Evolutionary conservation across 2,888 invertebrate genomes (phyloP), one percentile per base, ranked within the genome.

Genomic region (Poecilus cupreus): DNA sequence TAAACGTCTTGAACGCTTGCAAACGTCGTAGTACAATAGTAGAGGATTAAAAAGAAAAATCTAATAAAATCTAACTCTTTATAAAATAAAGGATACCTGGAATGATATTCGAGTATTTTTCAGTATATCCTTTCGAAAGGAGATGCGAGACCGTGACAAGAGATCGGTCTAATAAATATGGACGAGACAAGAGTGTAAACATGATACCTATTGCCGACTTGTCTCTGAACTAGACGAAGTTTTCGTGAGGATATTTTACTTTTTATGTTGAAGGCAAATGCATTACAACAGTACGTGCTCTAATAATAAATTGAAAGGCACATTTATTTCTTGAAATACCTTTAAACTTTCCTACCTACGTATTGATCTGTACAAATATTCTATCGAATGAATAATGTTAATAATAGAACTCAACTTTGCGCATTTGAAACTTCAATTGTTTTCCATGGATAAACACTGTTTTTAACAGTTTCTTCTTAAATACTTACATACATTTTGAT

Each of bases 1-100:
- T 37, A 10, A 57, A 37, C 49, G 46, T 76, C 13, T 18, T 22
- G 13, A n/a, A 16, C 20, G 51, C 37, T 57, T 22, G 57, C 18
- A 39, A 57, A 57, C 57, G 32, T 20, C 37, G 32, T 11, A 75
- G n/a, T 46, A 76, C 57, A 39, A 26, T 49, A 75, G 49, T 32
- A 75, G 37, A 26, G 5, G 26, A 49, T 75, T 26, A 37, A 39
- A 43, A 70, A 70, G 6, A 13, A 32, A 32, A 64, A 64, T n/a
- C 26, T 5, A 64, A 64, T 24, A 22, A 8, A 22, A 20, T n/a
- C n/a, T n/a, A n/a, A n/a, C n/a, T n/a, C n/a, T n/a, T n/a, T n/a
- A n/a, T n/a, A n/a, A n/a, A n/a, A n/a, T n/a, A n/a, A n/a, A n/a
- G n/a, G n/a, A n/a, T n/a, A n/a, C n/a, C n/a, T n/a, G n/a, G n/a